phyloP scores from a whole-genome alignment of 2,888 invertebrate genomes.

The Zonitis immaculata region DNA sequence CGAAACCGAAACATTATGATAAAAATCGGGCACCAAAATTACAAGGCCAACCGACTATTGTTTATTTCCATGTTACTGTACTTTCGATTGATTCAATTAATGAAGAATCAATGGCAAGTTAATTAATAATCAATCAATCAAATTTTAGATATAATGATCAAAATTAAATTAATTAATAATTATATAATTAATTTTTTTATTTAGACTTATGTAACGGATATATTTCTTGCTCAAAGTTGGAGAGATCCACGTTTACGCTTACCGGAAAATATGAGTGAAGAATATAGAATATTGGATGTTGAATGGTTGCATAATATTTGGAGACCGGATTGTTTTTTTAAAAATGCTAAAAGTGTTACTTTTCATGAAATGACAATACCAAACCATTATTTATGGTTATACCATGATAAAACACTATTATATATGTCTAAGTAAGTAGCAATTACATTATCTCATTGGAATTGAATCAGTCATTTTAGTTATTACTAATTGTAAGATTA shows the following conservation, averaged over 20 bases:
- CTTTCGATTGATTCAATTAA: conserved; percentile 91
- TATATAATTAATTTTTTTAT: conserved; percentile 31
- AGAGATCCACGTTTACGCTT: conserved; percentile 80
- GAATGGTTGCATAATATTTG: conserved; percentile 88
- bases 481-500: conserved; percentile 56
- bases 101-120: conserved; percentile 84
- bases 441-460: not conserved
- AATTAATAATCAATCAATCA: no score
- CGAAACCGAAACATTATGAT: conserved; percentile 81
- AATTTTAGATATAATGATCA: not conserved
- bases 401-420: conserved; percentile 84
- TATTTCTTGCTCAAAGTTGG: conserved; percentile 91
- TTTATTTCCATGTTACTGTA: conserved; percentile 88
- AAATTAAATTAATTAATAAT: not conserved
- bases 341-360: conserved; percentile 87
- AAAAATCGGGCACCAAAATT: conserved; percentile 86
- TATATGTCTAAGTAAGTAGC: conserved; percentile 80
- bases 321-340: conserved; percentile 91
- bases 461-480: conserved; percentile 31
- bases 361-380: conserved; percentile 95
- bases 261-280: conserved; percentile 92
- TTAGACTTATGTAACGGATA: conserved; percentile 89
- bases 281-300: conserved; percentile 83
- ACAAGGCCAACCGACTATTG: conserved; percentile 79
- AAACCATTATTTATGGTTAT: conserved; percentile 87